phyloP scores from a whole-genome alignment of 1,140 invertebrate genomes.

The Arion vulgaris region DNA sequence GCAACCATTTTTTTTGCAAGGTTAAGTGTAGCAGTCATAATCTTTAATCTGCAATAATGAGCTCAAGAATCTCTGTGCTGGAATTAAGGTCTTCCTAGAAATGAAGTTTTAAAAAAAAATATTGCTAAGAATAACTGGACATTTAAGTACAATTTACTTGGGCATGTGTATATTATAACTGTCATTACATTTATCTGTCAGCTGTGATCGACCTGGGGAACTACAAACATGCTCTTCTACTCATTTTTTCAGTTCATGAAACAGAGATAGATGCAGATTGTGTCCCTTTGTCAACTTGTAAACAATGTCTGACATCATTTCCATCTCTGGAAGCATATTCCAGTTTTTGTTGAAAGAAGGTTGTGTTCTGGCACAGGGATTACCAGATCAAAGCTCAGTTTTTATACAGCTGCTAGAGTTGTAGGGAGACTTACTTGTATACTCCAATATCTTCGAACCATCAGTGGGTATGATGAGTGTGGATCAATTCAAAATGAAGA shows the following conservation, averaged over 20 bases:
- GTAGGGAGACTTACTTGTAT: slow-evolving; percentile 1
- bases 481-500: not conserved
- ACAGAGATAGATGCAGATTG: slow-evolving; percentile 17
- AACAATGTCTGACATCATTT: slow-evolving; percentile 10
- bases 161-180: too few relatives aligned
- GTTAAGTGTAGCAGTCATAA: too few relatives aligned
- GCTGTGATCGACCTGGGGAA: not conserved
- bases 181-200: too few relatives aligned
- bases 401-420: slow-evolving; percentile 1
- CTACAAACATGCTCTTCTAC: not conserved
- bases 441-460: slow-evolving; percentile 4
- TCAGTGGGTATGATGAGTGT: not conserved
- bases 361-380: not conserved
- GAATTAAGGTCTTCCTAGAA: too few relatives aligned
- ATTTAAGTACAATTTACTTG: too few relatives aligned
- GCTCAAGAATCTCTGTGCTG: too few relatives aligned
- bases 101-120: too few relatives aligned
- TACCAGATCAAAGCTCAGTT: not conserved
- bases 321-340: not conserved
- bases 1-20: too few relatives aligned
- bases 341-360: not conserved
- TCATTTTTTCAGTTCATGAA: not conserved
- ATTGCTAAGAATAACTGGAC: too few relatives aligned
- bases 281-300: not conserved
- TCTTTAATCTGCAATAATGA: too few relatives aligned